Conservation (phyloP, 2,797 vertebrate species). For the Gobio occitaniae region DNA sequence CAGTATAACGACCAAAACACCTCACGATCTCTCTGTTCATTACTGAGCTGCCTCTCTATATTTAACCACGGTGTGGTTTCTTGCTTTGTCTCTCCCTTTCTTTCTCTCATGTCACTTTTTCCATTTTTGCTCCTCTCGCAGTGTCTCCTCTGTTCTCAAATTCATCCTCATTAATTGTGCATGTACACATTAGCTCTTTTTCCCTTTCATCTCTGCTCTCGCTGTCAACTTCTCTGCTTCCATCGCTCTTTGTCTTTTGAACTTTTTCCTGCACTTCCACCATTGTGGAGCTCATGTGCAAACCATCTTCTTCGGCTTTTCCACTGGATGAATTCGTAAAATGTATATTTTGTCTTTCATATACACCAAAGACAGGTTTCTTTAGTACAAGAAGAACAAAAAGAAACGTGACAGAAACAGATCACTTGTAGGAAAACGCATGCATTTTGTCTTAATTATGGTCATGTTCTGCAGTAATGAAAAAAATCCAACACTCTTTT, state of each 20-base stretch:
- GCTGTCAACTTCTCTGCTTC: slow-evolving; percentile 29
- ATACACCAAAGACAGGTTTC: neutral
- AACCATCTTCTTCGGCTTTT: neutral
- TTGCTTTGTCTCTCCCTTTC: slow-evolving; percentile 31
- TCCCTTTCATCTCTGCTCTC: slow-evolving; percentile 19
- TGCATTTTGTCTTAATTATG: neutral
- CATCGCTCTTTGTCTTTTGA: neutral
- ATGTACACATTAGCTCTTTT: slow-evolving; percentile 45
- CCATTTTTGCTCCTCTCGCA: slow-evolving; percentile 17
- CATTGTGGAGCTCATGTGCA: neutral
- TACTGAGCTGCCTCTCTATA: neutral
- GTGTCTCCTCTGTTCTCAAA: slow-evolving; percentile 5
- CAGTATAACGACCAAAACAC: slow-evolving; percentile 10
- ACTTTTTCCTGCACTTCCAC: neutral
- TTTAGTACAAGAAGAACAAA: neutral
- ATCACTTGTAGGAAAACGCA: too few relatives aligned
- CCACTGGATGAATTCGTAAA: neutral
- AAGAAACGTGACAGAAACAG: neutral
- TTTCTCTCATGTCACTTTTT: slow-evolving; percentile 33
- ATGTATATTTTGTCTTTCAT: neutral
- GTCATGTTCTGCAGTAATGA: neutral
- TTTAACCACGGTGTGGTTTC: neutral
- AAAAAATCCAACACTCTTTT: neutral
- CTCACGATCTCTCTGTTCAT: neutral
- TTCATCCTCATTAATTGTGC: slow-evolving; percentile 48